Evolutionary conservation across 2,888 invertebrate genomes (phyloP), one percentile per base, ranked within the genome.

Genomic region (Clostera curtula): DNA sequence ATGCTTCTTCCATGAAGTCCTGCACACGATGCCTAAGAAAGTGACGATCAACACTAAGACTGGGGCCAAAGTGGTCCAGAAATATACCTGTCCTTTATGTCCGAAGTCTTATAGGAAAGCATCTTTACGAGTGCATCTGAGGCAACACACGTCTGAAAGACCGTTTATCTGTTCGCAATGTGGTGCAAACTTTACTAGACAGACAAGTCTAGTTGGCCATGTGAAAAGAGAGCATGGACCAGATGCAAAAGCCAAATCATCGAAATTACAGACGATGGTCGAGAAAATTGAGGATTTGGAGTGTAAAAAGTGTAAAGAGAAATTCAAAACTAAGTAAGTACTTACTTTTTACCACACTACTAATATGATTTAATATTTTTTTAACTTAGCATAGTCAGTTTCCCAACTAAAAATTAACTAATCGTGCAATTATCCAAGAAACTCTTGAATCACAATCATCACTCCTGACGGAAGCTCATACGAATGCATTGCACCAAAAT

Each of bases 111-210:
- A 89, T 43, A 73, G 79, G 5, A 93, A 91, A 56, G 70, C 86
- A 5, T 89, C 91, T 0, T 65, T 94, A 8, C 85, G 89, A 1
- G 86, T 87, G 31, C 93, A 93, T 61, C 67, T 93, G 20, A 84
- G 90, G 15, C 85, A 86, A 28, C 93, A 94, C 52, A 93, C 93
- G 0, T 87, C 89, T 13, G 93, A 93, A 54, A 86, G 89, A 33
- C 90, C 90, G 0, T 92, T 87, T 48, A 69, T 79, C 2, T 94
- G 94, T 48, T 64, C 77, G 0, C 56, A 75, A 3, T 94, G 93
- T 54, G 71, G 70, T 1, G 75, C 86, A 0, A 86, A 86, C 35
- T 94, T 93, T 54, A 86, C 88, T 0, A 76, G 91, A 12, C 87
- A 88, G 43, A 87, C 88, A 23, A 89, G 89, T 47, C 72, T 91